Conservation (phyloP, 1,140 invertebrate genomes). For the Drosophila teissieri region DNA sequence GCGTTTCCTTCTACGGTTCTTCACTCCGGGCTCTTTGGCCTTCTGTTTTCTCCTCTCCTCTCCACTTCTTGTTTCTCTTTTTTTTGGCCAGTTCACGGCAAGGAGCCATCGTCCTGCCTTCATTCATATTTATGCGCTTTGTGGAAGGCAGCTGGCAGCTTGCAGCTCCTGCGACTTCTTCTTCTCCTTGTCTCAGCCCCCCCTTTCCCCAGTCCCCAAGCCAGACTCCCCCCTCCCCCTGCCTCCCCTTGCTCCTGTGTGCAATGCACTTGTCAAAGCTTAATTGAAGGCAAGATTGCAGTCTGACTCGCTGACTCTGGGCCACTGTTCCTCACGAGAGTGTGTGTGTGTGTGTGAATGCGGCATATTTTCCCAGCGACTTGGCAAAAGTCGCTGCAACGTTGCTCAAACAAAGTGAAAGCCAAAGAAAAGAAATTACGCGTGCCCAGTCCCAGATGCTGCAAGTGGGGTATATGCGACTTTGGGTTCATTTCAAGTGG, state of each 20-base stretch:
- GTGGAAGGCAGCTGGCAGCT: conserved; percentile 39
- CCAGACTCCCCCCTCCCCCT: not conserved
- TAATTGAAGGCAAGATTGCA: conserved; percentile 84
- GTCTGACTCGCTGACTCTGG: conserved; percentile 54
- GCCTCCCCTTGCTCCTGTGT: conserved; percentile 40
- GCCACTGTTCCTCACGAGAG: conserved; percentile 8
- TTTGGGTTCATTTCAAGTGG: not conserved
- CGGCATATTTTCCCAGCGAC: conserved; percentile 81
- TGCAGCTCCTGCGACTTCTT: conserved; percentile 54
- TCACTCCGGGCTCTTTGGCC: conserved; percentile 31
- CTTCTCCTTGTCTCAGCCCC: conserved; percentile 45
- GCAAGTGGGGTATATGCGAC: conserved; percentile 5
- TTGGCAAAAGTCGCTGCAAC: conserved; percentile 75
- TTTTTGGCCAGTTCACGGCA: conserved; percentile 59
- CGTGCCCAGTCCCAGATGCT: conserved; percentile 15
- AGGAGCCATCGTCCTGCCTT: conserved; percentile 53
- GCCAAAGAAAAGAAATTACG: conserved; percentile 79
- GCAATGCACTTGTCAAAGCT: conserved; percentile 84
- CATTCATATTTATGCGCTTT: conserved; percentile 79
- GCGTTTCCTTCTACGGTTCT: conserved; percentile 74
- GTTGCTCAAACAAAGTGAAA: conserved; percentile 73
- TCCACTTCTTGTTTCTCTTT: conserved; percentile 38
- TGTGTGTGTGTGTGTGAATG: conserved; percentile 54
- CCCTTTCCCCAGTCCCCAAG: not conserved
- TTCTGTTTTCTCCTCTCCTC: conserved; percentile 13